phyloP scores from a whole-genome alignment of 2,888 invertebrate genomes.

The Steinernema hermaphroditum region DNA sequence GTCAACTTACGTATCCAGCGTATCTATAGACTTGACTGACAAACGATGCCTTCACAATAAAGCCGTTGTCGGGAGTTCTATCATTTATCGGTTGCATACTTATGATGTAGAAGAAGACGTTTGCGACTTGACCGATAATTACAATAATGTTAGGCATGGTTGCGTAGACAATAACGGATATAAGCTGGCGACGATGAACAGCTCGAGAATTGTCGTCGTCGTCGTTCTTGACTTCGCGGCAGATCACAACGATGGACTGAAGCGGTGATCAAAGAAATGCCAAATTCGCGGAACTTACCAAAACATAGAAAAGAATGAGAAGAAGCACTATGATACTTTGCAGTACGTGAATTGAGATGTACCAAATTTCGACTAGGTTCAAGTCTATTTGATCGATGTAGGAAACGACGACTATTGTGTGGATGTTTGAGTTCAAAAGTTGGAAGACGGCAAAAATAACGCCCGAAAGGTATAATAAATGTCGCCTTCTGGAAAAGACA shows the following conservation, averaged over 20 bases:
- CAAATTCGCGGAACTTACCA: background rate
- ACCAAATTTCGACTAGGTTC: background rate
- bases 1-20: background rate
- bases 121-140: background rate
- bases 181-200: background rate
- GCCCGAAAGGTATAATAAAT: background rate
- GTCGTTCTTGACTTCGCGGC: background rate
- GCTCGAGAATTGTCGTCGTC: background rate
- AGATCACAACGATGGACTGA: background rate
- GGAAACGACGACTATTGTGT: background rate
- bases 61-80: background rate
- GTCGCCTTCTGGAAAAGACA: background rate
- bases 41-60: background rate
- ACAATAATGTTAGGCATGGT: background rate
- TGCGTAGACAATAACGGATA: conserved; percentile 2
- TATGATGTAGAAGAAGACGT: background rate
- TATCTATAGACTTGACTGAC: background rate
- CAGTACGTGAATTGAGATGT: background rate
- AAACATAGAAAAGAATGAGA: background rate
- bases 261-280: background rate
- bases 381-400: background rate
- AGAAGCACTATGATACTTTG: background rate
- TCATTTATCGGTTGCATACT: background rate
- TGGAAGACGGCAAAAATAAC: background rate
- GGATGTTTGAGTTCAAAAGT: background rate